These are phyloP conservation scores for Tragulus kanchil DNA, from an alignment of 2,113 vertebrate species.

Conservation along the genomic window DNA sequence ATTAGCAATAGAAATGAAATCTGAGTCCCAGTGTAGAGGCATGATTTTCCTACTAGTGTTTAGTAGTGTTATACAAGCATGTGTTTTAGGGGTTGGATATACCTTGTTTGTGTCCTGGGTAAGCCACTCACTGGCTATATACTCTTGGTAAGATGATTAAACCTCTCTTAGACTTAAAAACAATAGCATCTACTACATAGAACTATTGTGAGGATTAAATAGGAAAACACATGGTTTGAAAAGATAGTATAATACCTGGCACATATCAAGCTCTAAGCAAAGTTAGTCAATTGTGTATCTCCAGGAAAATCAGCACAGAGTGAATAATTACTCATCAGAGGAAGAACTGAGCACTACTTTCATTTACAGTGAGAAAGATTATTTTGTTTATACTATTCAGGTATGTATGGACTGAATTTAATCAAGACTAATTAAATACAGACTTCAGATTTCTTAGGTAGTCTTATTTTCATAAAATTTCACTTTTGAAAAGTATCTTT, in stretches of 20 bases:
- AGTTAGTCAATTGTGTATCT: background rate
- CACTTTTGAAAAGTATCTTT: conserved; percentile 33
- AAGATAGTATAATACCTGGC: background rate
- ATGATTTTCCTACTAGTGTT: too few species aligned
- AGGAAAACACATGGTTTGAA: background rate
- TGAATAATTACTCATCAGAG: background rate
- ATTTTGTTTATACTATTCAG: background rate
- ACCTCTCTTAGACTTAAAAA: background rate
- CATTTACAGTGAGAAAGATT: background rate
- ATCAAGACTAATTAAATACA: background rate
- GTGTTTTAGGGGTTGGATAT: too few species aligned
- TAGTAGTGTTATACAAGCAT: too few species aligned
- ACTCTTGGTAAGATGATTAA: background rate
- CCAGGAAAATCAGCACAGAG: background rate
- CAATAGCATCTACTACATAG: background rate
- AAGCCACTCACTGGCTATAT: background rate
- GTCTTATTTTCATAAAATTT: background rate
- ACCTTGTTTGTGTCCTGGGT: background rate
- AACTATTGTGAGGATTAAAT: background rate
- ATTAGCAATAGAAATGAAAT: background rate
- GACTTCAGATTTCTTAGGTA: background rate
- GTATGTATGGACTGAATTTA: background rate
- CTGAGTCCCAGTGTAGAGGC: too few species aligned
- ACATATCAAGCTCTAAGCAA: background rate
- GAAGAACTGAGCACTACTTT: conserved; percentile 20